Percentiles rank a stretch among this genome's conserved stretches.
These are phyloP conservation scores for Hemithea aestivaria DNA, from an alignment of 2,888 invertebrate genomes.

Conservation along the genomic window DNA sequence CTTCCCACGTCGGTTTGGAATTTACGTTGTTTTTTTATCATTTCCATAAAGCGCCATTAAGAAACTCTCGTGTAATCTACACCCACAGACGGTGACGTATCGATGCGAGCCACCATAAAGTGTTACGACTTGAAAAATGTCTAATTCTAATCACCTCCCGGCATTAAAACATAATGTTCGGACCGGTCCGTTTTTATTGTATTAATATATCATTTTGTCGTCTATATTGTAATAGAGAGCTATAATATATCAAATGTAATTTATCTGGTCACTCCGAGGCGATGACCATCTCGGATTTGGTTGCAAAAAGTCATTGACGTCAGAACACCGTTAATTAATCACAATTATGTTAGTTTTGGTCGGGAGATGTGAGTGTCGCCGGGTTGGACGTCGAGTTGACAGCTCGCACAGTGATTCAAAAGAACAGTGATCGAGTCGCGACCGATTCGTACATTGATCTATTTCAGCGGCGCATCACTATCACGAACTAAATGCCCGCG, in stretches of 20 bases:
- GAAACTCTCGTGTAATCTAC: slow-evolving; percentile 49
- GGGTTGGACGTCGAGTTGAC: slow-evolving; percentile 16
- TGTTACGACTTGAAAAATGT: slow-evolving; percentile 53
- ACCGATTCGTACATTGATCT: slow-evolving; percentile 15
- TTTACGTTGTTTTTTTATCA: slow-evolving; percentile 39
- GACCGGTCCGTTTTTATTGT: slow-evolving; percentile 56
- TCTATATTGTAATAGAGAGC: slow-evolving; percentile 47
- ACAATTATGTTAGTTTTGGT: slow-evolving; percentile 13
- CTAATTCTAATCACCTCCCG: slow-evolving; percentile 59
- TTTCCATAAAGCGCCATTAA: slow-evolving; percentile 51
- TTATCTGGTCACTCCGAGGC: slow-evolving; percentile 59
- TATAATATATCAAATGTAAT: slow-evolving; percentile 66
- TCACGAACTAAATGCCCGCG: slow-evolving; percentile 17
- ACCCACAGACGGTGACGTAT: slow-evolving; percentile 56
- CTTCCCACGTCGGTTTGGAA: slow-evolving; percentile 31
- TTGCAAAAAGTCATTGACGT: slow-evolving; percentile 24
- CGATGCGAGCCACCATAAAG: slow-evolving; percentile 30
- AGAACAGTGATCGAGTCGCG: slow-evolving; percentile 16
- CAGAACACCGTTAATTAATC: slow-evolving; percentile 14
- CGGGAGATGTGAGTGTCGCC: slow-evolving; percentile 8
- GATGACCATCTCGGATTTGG: slow-evolving; percentile 49
- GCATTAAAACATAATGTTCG: slow-evolving; percentile 58
- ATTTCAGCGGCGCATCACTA: slow-evolving; percentile 14
- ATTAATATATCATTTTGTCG: slow-evolving; percentile 65
- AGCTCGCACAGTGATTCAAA: slow-evolving; percentile 23